Base-by-base conservation (phyloP, 2,888 invertebrate genomes). In the Lasius fuliginosus region DNA sequence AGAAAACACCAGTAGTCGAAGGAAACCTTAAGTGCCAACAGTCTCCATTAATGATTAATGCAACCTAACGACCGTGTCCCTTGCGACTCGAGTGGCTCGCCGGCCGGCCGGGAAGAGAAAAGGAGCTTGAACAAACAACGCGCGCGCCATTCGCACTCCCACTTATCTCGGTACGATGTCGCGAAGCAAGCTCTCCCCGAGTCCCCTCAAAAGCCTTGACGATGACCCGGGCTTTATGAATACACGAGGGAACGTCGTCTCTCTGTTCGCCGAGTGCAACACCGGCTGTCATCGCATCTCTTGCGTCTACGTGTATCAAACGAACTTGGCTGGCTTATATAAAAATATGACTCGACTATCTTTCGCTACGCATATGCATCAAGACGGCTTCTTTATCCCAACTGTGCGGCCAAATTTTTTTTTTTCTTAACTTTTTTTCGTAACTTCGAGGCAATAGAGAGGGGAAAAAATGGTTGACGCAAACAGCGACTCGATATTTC, bases 151-250 rank as follows among this genome's bases (percentile, higher is more conserved):
- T 85, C 77, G 84, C 86, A 87, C 85, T 83, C 83, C 85, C 87
- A 88, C 91, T 91, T 89, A 90, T 88, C 90, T 88, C 88, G 71
- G 83, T 87, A 86, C 82, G 81, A 85, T 75, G 84, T 87, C 69
- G 74, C 65, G 71, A 86, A 90, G 87, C 87, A 88, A 90, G 90
- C 69, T n/a, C 58, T n/a, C 46, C 49, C 77, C 67, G 58, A 56
- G 85, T 85, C 87, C 90, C 85, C 85, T 91, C 86, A 86, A 89
- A 91, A 85, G 85, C 90, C 90, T 53, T 1, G 53, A 11, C 87
- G 89, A 88, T 91, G 90, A 89, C 87, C 90, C 87, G 86, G 40
- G 87, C 87, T 89, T 90, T 90, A 91, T 91, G 90, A 91, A 90
- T 88, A 87, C 86, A 86, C 83, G 85, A 87, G 85, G 83, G 84